Conservation (phyloP, 2,113 vertebrate genomes). For the Gadus macrocephalus region DNA sequence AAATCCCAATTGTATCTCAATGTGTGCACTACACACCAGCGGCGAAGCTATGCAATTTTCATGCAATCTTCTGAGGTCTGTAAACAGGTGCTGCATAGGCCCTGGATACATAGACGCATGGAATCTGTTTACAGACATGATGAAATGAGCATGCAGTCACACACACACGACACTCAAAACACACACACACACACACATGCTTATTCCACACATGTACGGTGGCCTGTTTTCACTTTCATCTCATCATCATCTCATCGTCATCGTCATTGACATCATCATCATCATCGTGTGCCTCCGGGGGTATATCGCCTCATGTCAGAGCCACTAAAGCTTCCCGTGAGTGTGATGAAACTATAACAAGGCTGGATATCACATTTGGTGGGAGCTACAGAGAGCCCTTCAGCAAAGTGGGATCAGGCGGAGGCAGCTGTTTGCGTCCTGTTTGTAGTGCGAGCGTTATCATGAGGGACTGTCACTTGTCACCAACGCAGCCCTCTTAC, state of each 20-base stretch:
- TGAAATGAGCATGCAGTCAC: conserved; percentile 15
- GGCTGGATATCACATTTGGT: conserved; percentile 34
- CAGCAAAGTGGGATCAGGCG: conserved; percentile 45
- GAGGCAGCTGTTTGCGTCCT: conserved; percentile 46
- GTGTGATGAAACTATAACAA: conserved; percentile 57
- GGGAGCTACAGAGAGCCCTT: conserved; percentile 40
- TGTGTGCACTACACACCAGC: neutral
- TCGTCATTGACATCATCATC: conserved; percentile 3
- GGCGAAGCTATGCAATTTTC: conserved; percentile 36
- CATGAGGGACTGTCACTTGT: conserved; percentile 38
- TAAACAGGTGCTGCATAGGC: conserved; percentile 5
- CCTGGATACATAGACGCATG: conserved; percentile 37
- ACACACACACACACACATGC: conserved; percentile 20
- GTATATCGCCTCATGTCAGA: conserved; percentile 36
- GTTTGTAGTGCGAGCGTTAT: conserved; percentile 35
- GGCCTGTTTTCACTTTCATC: conserved; percentile 33
- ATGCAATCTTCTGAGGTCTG: conserved; percentile 22
- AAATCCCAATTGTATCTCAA: no score
- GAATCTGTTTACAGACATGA: conserved; percentile 12
- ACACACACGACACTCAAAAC: conserved; percentile 19
- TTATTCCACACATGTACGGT: conserved; percentile 50
- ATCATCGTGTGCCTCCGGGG: conserved; percentile 24
- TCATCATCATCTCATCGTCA: conserved; percentile 14
- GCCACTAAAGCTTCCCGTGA: conserved; percentile 29
- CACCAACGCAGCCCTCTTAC: conserved; percentile 15